Evolutionary conservation across 2,113 vertebrate species (phyloP), one percentile per base, ranked within the genome.

Genomic region (Prionailurus bengalensis): DNA sequence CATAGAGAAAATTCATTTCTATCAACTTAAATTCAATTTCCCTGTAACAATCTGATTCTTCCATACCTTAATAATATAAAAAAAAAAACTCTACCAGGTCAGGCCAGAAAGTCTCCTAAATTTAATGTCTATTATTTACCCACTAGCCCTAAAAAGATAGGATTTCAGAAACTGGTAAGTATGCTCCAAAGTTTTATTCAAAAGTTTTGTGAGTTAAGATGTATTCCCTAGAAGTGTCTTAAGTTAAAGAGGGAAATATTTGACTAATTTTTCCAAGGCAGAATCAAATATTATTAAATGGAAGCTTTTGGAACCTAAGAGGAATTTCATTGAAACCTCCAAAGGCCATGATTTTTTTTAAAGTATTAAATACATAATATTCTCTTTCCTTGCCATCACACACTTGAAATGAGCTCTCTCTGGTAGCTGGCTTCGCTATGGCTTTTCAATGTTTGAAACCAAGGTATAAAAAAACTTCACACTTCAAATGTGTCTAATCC

Each of bases 1-100:
- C 27, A 85, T 16, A 79, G 36, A 79, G 31, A 92, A 94, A 76
- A 92, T 68, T 93, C 5, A 63, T 76, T 85, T 86, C 79, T 68
- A 80, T 39, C 27, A 65, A 58, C 58, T 88, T 65, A 42, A 13
- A 96, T 74, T 73, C 65, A 51, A 76, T 74, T 74, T 9, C 7
- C 25, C 48, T 89, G 53, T 55, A 84, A 94, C 21, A 88, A 84
- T 71, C 51, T 87, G 87, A 71, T 29, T 89, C 76, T 27, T 8
- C 25, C 29, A 31, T 31, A 68, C 9, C 42, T 83, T 87, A 73
- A 61, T 51, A 87, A 95, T 65, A 91, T 31, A 79, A 65, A 51
- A 5, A 91, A 5, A 8, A 84, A 66, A 66, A 71, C 31, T 36
- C 21, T 14, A 79, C 14, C 25, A 42, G 39, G 79, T 55, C 25